Percentiles rank a stretch among this genome's conserved stretches.
Conservation (phyloP, 2,888 invertebrate species). For the Tortrix viridana region DNA sequence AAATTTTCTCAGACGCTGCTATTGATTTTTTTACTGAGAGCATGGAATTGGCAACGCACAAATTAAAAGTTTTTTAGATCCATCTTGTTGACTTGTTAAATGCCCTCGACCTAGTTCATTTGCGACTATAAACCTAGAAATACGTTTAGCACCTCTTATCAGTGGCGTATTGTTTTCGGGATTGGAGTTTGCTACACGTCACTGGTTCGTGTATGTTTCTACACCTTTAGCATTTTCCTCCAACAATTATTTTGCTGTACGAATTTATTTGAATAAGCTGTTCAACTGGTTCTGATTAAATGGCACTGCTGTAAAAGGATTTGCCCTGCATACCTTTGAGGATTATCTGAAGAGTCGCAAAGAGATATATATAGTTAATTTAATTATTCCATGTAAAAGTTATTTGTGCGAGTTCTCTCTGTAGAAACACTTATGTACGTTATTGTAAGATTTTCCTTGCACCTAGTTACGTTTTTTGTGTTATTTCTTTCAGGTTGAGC, state of each 20-base stretch:
- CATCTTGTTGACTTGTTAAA: slow-evolving; percentile 12
- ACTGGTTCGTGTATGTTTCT: slow-evolving; percentile 2
- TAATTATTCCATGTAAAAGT: slow-evolving; percentile 17
- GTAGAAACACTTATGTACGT: too few species aligned
- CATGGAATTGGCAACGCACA: background rate
- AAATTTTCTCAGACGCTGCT: background rate
- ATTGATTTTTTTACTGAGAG: background rate
- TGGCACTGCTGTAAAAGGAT: slow-evolving; percentile 47
- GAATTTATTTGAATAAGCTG: slow-evolving; percentile 25
- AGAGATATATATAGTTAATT: slow-evolving; percentile 19
- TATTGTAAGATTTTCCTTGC: too few species aligned
- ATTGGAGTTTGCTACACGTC: slow-evolving; percentile 11
- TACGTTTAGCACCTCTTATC: slow-evolving; percentile 40
- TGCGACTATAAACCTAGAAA: slow-evolving; percentile 37
- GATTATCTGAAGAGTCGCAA: slow-evolving; percentile 46
- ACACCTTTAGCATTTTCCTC: background rate
- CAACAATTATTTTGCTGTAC: slow-evolving; percentile 12
- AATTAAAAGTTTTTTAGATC: slow-evolving; percentile 1
- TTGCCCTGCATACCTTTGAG: slow-evolving; percentile 46
- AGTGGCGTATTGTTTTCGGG: slow-evolving; percentile 36
- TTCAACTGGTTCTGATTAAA: slow-evolving; percentile 36
- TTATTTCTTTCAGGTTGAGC: too few species aligned
- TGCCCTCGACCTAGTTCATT: slow-evolving; percentile 32
- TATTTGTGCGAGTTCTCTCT: background rate
- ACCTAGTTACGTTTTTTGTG: too few species aligned